Conservation (phyloP, 2,797 vertebrate genomes). For the Microchirus variegatus region DNA sequence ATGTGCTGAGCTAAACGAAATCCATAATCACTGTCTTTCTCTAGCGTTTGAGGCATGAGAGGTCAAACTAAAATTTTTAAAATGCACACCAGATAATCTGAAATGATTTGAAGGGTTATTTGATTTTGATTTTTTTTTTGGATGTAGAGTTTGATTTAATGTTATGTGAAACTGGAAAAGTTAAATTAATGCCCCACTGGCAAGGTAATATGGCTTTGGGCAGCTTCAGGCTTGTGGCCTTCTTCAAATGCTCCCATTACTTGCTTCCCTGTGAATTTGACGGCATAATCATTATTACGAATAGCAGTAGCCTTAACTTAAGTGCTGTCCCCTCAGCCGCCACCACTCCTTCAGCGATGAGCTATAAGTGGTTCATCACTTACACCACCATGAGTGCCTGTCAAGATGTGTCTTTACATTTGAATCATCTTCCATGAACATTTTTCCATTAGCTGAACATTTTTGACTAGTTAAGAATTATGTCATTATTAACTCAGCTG, state of each 20-base stretch:
- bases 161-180: constrained; percentile 3
- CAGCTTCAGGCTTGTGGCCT: neutral
- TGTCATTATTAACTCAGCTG: constrained; percentile 17
- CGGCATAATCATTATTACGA: constrained; percentile 26
- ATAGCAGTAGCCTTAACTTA: constrained; percentile 18
- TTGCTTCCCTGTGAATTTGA: constrained; percentile 25
- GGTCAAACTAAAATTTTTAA: no score
- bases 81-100: neutral
- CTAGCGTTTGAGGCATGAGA: no score
- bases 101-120: constrained; percentile 8
- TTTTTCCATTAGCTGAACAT: constrained; percentile 5
- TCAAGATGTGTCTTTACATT: constrained; percentile 20
- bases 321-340: constrained; percentile 13
- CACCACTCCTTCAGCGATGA: constrained; percentile 8
- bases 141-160: constrained; percentile 7
- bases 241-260: constrained; percentile 11
- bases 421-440: constrained; percentile 7
- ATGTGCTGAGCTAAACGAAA: no score
- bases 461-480: constrained; percentile 21
- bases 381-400: constrained; percentile 16
- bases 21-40: no score
- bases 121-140: no score
- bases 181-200: neutral
- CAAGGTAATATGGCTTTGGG: neutral
- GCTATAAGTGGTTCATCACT: constrained; percentile 36